Percentiles rank a stretch among this genome's conserved stretches.
Evolutionary conservation across 2,888 invertebrate species (phyloP).

Genomic region (Mantis religiosa): DNA sequence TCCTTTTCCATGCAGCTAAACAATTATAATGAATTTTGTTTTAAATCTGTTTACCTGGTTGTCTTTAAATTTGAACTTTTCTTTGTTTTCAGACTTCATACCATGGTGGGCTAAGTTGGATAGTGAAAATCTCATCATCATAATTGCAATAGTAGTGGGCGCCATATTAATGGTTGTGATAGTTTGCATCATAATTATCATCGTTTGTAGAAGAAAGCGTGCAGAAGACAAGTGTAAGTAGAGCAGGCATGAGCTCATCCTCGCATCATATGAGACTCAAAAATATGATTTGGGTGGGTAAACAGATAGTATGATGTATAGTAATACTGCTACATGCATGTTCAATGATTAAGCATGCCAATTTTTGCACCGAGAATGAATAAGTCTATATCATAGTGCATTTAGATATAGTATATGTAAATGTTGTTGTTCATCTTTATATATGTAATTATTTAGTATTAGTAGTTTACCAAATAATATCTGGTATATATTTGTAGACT

Average conservation of each 20-base stretch:
- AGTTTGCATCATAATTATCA: constrained; percentile 78
- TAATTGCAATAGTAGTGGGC: constrained; percentile 64
- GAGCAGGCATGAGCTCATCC: background rate
- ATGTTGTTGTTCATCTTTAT: background rate
- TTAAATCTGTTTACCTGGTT: background rate
- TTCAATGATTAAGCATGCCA: background rate
- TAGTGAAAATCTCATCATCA: constrained; percentile 72
- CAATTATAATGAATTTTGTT: background rate
- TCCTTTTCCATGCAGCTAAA: background rate
- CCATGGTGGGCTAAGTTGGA: constrained; percentile 74
- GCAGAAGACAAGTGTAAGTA: constrained; percentile 79
- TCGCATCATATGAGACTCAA: constrained; percentile 17
- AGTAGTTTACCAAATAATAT: background rate
- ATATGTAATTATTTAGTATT: background rate
- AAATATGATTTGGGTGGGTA: constrained; percentile 18
- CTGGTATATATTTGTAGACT: background rate
- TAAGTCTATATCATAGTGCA: background rate
- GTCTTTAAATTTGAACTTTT: background rate
- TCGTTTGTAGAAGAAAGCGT: constrained; percentile 79
- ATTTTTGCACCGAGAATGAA: background rate
- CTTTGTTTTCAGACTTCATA: constrained; percentile 40
- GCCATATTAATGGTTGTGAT: constrained; percentile 69
- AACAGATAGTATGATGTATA: background rate
- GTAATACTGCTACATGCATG: background rate
- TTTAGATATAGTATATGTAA: background rate